Evolutionary conservation across 2,888 invertebrate species (phyloP), one percentile per base, ranked within the genome.

Genomic region (Steromphala cineraria): DNA sequence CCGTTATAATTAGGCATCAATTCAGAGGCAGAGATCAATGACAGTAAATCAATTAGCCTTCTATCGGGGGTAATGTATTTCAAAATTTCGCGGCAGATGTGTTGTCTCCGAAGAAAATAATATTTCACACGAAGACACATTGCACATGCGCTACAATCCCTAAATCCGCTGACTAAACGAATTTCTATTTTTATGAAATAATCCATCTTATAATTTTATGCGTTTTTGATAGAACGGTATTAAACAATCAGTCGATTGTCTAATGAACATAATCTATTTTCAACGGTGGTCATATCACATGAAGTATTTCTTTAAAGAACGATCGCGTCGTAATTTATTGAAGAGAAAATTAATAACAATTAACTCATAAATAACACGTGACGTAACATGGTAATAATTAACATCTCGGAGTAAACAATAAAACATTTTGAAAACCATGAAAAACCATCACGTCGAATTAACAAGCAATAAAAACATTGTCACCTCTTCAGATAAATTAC

Each of bases 111-210:
- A 46, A 46, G 46, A 46, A 46, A 46, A 46, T 46, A 46, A 46
- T 46, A 46, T 13, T 46, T 46, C 46, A 46, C 46, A 46, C 46
- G 46, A 46, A 1, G 46, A 46, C 10, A 46, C 46, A 46, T 46
- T 46, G 46, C 46, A 46, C 46, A 46, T 46, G 46, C 46, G 46
- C 46, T 46, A 10, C 7, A 46, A 46, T 46, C 13, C 1, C 46
- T 46, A 46, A 46, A 46, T 46, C 46, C 7, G 46, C 71, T 31
- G 71, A 71, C 36, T 36, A 10, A 31, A 71, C 36, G 31, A 28
- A 71, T 31, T 71, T 71, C 71, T 40, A 71, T 71, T 71, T 71
- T 31, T 19, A 71, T 71, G 31, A 19, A 71, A 71, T 17, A 24
- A 13, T 13, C 36, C 40, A 28, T 71, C 71, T 36, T 19, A 4